These are phyloP conservation scores for Tetramorium simillimum DNA, from an alignment of 1,140 invertebrate species.

Conservation along the genomic window DNA sequence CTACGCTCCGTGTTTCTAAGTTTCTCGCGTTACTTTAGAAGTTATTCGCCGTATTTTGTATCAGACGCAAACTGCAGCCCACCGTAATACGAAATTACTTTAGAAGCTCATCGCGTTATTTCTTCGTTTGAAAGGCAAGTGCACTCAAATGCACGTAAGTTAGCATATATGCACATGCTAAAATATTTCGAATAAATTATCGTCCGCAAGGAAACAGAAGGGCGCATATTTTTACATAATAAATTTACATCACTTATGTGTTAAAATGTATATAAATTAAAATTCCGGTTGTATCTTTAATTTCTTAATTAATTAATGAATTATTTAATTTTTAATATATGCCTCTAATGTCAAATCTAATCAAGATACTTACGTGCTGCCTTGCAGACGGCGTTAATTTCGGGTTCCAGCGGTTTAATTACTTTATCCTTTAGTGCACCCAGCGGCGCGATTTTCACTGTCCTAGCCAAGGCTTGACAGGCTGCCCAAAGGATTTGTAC, in stretches of 20 bases:
- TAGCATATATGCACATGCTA: neutral
- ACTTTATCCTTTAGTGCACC: conserved; percentile 85
- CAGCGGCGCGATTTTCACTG: conserved; percentile 88
- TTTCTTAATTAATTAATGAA: neutral
- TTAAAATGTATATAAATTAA: neutral
- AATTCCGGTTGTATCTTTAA: neutral
- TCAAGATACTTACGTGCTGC: conserved; percentile 87
- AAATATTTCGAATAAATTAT: conserved; percentile 12
- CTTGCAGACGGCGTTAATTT: conserved; percentile 89
- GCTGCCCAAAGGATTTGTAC: conserved; percentile 97
- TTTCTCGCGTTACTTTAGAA: conserved; percentile 29
- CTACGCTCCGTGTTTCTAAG: neutral
- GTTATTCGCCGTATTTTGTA: conserved; percentile 36
- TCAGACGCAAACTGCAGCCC: neutral
- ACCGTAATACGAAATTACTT: conserved; percentile 24
- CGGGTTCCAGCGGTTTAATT: conserved; percentile 90
- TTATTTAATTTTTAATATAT: neutral
- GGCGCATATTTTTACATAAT: neutral
- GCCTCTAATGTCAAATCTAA: neutral
- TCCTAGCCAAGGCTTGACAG: conserved; percentile 93
- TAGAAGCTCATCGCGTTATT: conserved; percentile 15
- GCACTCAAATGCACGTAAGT: neutral
- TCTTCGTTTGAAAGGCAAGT: conserved; percentile 13
- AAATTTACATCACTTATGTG: neutral
- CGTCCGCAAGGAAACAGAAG: neutral